Evolutionary conservation across 2,888 invertebrate genomes (phyloP), one percentile per base, ranked within the genome.

Genomic region (Periphyllus acericola): DNA sequence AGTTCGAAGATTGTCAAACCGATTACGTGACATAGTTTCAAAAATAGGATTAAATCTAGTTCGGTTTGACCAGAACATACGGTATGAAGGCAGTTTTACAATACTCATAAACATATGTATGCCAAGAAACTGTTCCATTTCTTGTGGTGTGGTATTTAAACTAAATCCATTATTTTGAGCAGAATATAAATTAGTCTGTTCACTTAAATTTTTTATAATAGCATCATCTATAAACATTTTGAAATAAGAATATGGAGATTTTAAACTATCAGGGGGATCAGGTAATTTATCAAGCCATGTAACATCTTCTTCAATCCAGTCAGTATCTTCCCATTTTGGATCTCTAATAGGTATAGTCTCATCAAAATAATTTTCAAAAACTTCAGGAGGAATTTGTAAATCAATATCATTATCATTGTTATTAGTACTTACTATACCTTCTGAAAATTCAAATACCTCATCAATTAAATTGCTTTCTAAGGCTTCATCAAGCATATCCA

Each of bases 101-200:
- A 89, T 81, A 5, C 89, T 88, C 89, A 89, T 89, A 9, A 88
- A 75, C 36, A 89, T n/a, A 68, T 82, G 36, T 25, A 89, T 88
- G 6, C 80, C 89, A 19, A 89, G 29, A 68, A 89, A 89, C n/a
- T 75, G 68, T 80, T 88, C 40, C 3, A 89, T 72, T 60, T 89
- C 82, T 25, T 36, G 66, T 40, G 55, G 34, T 36, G 71, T 84
- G 9, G 84, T 72, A 32, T 89, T 82, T 19, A 89, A 32, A 52
- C 52, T 72, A 17, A 19, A 68, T 21, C 85, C 74, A 36, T n/a
- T 86, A 36, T 79, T 40, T 79, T 89, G 89, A 32, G 83, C 52
- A 32, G 72, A 55, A 71, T 89, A 89, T n/a, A 89, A 29, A 76
- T 89, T 88, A 32, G 89, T 87, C 32, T 89, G 86, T 78, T 89